phyloP scores from a whole-genome alignment of 2,888 invertebrate species.

The Sminthurinus aureus region DNA sequence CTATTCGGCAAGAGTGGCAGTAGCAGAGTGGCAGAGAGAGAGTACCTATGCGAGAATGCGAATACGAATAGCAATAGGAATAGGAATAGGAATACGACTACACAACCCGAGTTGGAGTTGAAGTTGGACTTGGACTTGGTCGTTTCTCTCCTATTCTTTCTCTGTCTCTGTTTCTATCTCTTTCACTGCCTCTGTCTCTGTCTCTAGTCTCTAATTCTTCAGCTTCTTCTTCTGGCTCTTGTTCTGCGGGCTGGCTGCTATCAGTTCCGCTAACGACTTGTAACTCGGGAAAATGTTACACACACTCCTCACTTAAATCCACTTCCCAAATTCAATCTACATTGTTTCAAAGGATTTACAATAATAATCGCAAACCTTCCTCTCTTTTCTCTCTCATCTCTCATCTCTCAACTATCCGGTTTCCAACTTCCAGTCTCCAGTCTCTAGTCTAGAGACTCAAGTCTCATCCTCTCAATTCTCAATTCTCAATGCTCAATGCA shows the following conservation, averaged over 20 bases:
- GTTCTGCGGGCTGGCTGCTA: neutral
- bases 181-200: conserved; percentile 9
- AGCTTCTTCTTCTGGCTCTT: neutral
- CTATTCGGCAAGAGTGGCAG: conserved; percentile 1
- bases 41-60: neutral
- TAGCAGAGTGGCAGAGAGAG: neutral
- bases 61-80: too few species aligned
- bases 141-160: neutral
- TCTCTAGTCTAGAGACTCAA: too few species aligned
- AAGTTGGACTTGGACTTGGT: neutral
- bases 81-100: too few species aligned
- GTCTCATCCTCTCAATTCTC: too few species aligned
- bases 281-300: conserved; percentile 33
- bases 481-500: too few species aligned
- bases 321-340: conserved; percentile 38
- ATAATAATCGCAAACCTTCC: conserved; percentile 28
- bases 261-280: conserved; percentile 37
- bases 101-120: too few species aligned
- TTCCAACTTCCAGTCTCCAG: neutral
- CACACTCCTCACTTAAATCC: conserved; percentile 39
- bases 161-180: conserved; percentile 7
- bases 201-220: conserved; percentile 9
- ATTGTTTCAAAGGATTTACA: conserved; percentile 36
- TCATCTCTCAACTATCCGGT: too few species aligned
- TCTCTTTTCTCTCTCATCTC: conserved; percentile 7